A percentile compares a stretch with the other conserved stretches of the same genome.
These are phyloP conservation scores for Ficedula albicollis DNA, from an alignment of 2,797 vertebrate genomes.

Conservation along the genomic window DNA sequence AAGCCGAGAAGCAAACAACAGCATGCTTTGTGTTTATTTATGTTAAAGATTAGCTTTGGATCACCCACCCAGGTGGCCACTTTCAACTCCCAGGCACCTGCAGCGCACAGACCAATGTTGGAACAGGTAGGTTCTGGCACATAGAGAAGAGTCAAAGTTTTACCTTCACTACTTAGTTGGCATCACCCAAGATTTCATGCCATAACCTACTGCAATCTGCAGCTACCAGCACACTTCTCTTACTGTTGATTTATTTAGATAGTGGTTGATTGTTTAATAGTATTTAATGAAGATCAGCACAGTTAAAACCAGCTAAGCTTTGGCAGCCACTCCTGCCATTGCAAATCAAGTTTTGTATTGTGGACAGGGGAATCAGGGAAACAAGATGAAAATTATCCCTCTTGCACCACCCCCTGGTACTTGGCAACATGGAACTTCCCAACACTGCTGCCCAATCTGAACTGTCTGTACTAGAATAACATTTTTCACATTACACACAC, in stretches of 20 bases:
- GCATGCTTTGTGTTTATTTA: background rate
- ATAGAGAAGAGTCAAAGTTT: background rate
- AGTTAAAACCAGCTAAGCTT: background rate
- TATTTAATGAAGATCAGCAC: background rate
- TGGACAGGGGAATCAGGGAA: background rate
- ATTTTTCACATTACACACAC: background rate
- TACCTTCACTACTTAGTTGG: background rate
- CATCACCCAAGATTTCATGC: background rate
- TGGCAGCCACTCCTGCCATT: background rate
- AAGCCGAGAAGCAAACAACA: background rate
- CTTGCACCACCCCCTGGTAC: background rate
- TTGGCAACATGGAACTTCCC: background rate
- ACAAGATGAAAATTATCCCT: background rate
- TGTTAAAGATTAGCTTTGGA: background rate
- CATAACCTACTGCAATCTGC: background rate
- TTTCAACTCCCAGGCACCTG: background rate
- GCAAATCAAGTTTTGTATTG: background rate
- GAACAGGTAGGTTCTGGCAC: background rate
- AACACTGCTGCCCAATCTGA: background rate
- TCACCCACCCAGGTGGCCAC: background rate
- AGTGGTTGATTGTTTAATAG: background rate
- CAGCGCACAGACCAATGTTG: fast-evolving
- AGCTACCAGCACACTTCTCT: background rate
- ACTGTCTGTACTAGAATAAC: background rate
- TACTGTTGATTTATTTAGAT: background rate